Evolutionary conservation across 2,888 invertebrate genomes (phyloP), one percentile per base, ranked within the genome.

Genomic region (Exephanes ischioxanthus): DNA sequence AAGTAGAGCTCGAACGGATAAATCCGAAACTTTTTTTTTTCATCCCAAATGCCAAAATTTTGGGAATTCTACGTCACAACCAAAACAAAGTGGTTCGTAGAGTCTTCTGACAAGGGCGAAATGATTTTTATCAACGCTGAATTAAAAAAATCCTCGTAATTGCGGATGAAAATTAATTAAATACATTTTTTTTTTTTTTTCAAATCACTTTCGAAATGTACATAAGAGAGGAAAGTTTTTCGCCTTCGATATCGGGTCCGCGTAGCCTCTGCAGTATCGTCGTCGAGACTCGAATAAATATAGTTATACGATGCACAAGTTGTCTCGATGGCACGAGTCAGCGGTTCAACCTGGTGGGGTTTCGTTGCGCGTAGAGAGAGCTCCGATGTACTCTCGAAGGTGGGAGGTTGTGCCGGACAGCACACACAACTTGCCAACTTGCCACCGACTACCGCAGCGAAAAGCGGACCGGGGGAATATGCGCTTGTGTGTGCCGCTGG

Each of bases 311-410:
- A 33, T 9, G 71, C 22, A 58, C 22, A 58, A 61, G 48, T 90
- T 89, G 87, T 88, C 90, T 85, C 90, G 89, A 87, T 88, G 91
- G 90, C 88, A 90, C 89, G 89, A 90, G 91, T 89, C 91, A 84
- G 81, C 86, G 80, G 89, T 88, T 89, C 72, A 84, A 75, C 72
- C 80, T 48, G 81, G 83, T 81, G 87, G 85, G 80, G 85, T 77
- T 73, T 78, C 73, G 48, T 58, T 71, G 58, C 48, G 22, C 51
- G 37, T 55, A 80, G 63, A 26, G 22, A 11, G 51, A 30, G 77
- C 30, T 45, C 41, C 33, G 48, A 19, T 63, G 55, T 66, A 61
- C 53, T 53, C 71, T 22, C 30, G 14, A 45, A 77, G 70, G 80
- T 77, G 76, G 61, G 73, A 73, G 72, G 67, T 84, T 81, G 68